Conservation (phyloP, 2,888 invertebrate species). For the Coremacera marginata region DNA sequence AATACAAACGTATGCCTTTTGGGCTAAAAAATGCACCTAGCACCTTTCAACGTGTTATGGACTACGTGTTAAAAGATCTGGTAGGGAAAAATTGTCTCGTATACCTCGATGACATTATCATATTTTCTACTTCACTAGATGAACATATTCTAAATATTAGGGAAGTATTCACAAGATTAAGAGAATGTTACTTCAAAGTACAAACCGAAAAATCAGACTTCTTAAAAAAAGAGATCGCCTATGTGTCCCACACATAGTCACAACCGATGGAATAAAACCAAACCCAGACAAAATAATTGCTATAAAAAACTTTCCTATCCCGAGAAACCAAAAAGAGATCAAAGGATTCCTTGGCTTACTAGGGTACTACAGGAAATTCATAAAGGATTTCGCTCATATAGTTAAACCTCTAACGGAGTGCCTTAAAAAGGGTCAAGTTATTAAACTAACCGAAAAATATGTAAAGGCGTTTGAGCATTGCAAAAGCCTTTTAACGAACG, state of each 20-base stretch:
- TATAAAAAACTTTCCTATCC: background rate
- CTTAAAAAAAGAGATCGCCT: constrained; percentile 1
- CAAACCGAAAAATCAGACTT: constrained; percentile 35
- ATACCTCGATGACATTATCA: constrained; percentile 38
- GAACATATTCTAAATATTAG: constrained; percentile 32
- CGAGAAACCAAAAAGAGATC: background rate
- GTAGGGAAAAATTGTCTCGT: constrained; percentile 34
- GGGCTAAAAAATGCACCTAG: constrained; percentile 38
- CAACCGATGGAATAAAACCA: background rate
- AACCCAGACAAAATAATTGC: background rate
- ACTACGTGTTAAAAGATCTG: constrained; percentile 35
- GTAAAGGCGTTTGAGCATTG: constrained; percentile 40
- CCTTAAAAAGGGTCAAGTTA: constrained; percentile 31
- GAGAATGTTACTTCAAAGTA: constrained; percentile 32
- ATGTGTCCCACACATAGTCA: background rate
- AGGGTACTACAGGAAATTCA: constrained; percentile 21
- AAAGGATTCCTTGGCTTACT: background rate
- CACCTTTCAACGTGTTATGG: constrained; percentile 39
- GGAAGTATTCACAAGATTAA: constrained; percentile 24
- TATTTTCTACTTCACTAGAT: constrained; percentile 32
- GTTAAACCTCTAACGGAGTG: constrained; percentile 8
- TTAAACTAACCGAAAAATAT: background rate
- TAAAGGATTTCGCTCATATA: constrained; percentile 1
- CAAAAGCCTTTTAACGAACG: constrained; percentile 27
- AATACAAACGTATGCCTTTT: constrained; percentile 47